Percentiles rank a stretch among this genome's conserved stretches.
phyloP scores from a whole-genome alignment of 2,113 vertebrate species.

The Menura novaehollandiae region DNA sequence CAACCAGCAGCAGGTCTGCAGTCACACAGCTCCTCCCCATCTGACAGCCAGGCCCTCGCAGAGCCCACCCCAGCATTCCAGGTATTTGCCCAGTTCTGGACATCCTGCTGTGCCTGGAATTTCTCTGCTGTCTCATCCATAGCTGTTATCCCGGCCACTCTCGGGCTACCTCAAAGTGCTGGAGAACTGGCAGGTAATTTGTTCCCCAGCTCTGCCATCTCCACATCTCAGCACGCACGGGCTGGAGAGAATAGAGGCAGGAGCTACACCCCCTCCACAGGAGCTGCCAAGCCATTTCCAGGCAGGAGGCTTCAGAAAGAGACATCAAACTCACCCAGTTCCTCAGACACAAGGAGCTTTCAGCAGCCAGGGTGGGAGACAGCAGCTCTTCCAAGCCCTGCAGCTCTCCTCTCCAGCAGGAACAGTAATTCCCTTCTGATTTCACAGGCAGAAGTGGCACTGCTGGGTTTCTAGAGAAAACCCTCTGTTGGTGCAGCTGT shows the following conservation, averaged over 20 bases:
- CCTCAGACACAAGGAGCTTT: not conserved
- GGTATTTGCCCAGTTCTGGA: not conserved
- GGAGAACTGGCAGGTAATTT: not conserved
- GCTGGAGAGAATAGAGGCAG: not conserved
- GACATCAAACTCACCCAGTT: not conserved
- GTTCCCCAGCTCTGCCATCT: not conserved
- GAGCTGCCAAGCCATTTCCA: not conserved
- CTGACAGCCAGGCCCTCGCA: accelerated
- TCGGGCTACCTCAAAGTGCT: not conserved
- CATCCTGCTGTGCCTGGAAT: accelerated
- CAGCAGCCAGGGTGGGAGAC: not conserved
- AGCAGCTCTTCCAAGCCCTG: not conserved
- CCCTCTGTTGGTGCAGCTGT: accelerated
- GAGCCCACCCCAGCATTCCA: accelerated
- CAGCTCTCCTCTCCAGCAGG: not conserved
- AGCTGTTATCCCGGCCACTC: accelerated
- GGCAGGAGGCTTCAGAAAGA: not conserved
- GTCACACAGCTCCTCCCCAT: not conserved
- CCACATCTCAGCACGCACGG: accelerated
- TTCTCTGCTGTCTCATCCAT: not conserved
- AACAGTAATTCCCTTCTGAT: not conserved
- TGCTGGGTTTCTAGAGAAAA: not conserved
- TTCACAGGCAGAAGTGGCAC: not conserved
- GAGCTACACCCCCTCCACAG: not conserved
- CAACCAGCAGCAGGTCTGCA: not conserved